A percentile compares a stretch with the other conserved stretches of the same genome.
phyloP scores from a whole-genome alignment of 1,140 invertebrate genomes.

The Magallana ariakensis region DNA sequence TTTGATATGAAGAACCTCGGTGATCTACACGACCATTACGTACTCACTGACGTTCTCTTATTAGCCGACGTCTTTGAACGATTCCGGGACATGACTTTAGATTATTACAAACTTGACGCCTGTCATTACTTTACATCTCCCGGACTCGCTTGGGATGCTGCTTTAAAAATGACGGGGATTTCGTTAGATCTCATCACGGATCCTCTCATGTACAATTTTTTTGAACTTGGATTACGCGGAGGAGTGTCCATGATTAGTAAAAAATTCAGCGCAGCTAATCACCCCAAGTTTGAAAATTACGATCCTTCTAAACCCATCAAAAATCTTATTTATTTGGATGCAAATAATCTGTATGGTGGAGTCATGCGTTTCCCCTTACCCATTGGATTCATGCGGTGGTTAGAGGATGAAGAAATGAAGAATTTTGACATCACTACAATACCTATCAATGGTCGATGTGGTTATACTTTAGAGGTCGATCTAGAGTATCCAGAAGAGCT shows the following conservation, averaged over 20 bases:
- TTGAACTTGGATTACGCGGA: constrained; percentile 24
- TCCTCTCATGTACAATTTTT: constrained; percentile 33
- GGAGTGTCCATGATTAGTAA: constrained; percentile 43
- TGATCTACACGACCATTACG: constrained; percentile 73
- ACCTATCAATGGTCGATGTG: background rate
- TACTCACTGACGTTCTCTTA: constrained; percentile 55
- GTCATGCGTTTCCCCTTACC: constrained; percentile 8
- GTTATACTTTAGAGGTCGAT: constrained; percentile 49
- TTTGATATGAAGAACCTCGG: constrained; percentile 47
- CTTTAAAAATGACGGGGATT: constrained; percentile 25
- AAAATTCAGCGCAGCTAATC: constrained; percentile 27
- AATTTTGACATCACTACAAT: background rate
- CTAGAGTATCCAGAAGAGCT: constrained; percentile 47
- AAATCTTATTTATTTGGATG: constrained; percentile 44
- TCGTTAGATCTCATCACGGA: constrained; percentile 36
- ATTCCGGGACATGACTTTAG: constrained; percentile 47
- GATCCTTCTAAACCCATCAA: constrained; percentile 14
- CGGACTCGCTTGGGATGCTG: constrained; percentile 64
- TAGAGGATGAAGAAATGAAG: background rate
- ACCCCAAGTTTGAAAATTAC: constrained; percentile 31
- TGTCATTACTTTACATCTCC: constrained; percentile 50
- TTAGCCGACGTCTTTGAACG: constrained; percentile 59
- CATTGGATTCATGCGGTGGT: constrained; percentile 32
- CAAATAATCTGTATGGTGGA: constrained; percentile 42
- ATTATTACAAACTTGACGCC: constrained; percentile 46